Evolutionary conservation across 2,113 vertebrate species (phyloP).

Genomic region (Aix galericulata): DNA sequence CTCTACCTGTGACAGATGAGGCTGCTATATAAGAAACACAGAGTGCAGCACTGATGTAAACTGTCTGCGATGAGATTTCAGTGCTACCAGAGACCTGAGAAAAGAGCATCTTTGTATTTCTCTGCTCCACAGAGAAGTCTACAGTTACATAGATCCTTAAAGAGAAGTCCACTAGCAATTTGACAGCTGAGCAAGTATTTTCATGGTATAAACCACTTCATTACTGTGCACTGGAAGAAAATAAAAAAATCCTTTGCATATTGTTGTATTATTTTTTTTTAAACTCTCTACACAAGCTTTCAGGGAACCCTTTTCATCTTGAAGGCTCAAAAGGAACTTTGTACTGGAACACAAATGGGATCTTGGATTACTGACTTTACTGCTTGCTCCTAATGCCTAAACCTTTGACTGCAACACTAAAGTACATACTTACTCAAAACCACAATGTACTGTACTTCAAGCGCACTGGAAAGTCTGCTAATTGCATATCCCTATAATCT

Average conservation of each 20-base stretch:
- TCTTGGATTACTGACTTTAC: neutral
- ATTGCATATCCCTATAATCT: neutral
- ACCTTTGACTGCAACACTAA: neutral
- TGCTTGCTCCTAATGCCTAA: neutral
- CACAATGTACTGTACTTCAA: neutral
- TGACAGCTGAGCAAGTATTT: neutral
- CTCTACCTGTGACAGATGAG: neutral
- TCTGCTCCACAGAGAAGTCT: rapidly evolving
- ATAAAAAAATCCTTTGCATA: too few relatives aligned
- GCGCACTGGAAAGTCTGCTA: neutral
- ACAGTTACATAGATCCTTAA: rapidly evolving
- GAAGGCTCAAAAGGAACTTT: neutral
- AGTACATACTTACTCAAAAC: neutral
- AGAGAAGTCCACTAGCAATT: neutral
- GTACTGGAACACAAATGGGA: neutral
- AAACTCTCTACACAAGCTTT: neutral
- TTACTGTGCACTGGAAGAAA: neutral
- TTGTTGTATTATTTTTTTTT: neutral
- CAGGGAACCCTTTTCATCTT: neutral
- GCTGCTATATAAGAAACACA: rapidly evolving
- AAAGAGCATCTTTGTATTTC: neutral
- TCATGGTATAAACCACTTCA: rapidly evolving
- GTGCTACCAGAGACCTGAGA: neutral
- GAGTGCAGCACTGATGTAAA: neutral
- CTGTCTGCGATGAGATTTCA: neutral